Percentiles rank a stretch among this genome's conserved stretches.
Conservation (phyloP, 1,140 invertebrate genomes). For the Drosophila malerkotliana region DNA sequence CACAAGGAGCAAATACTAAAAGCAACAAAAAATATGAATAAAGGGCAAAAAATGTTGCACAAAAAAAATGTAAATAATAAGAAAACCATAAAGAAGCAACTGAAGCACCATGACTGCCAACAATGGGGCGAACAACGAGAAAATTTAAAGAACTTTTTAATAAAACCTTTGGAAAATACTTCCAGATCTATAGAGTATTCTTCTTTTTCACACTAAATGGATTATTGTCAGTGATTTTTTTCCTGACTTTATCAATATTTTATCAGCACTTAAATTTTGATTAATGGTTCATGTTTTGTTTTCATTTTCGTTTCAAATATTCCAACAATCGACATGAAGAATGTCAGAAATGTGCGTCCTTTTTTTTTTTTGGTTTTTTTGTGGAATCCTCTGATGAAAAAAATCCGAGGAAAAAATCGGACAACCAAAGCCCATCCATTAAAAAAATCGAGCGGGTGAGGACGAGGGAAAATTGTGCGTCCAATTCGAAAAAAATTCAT, state of each 20-base stretch:
- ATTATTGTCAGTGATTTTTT: neutral
- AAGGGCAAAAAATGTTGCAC: constrained; percentile 8
- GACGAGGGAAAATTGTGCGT: constrained; percentile 64
- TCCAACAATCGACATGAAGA: constrained; percentile 55
- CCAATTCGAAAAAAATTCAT: constrained; percentile 77
- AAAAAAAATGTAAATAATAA: constrained; percentile 11
- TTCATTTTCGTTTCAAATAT: constrained; percentile 58
- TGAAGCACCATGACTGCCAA: constrained; percentile 38
- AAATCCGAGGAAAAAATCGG: constrained; percentile 3
- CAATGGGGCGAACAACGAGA: constrained; percentile 31
- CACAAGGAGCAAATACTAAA: constrained; percentile 27
- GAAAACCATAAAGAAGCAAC: constrained; percentile 29
- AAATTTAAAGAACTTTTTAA: neutral
- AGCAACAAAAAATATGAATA: constrained; percentile 12
- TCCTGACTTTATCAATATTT: constrained; percentile 63
- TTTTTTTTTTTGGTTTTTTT: constrained; percentile 31
- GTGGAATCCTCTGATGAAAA: constrained; percentile 11
- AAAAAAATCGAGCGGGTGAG: constrained; percentile 38
- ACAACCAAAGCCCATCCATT: constrained; percentile 50
- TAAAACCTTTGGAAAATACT: neutral
- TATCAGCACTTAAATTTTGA: constrained; percentile 60
- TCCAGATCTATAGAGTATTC: neutral
- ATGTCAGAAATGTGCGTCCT: constrained; percentile 19
- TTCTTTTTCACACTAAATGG: neutral
- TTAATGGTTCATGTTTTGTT: constrained; percentile 59